Evolutionary conservation across 2,888 invertebrate genomes (phyloP), one percentile per base, ranked within the genome.

Genomic region (Acanthosepion lycidas): DNA sequence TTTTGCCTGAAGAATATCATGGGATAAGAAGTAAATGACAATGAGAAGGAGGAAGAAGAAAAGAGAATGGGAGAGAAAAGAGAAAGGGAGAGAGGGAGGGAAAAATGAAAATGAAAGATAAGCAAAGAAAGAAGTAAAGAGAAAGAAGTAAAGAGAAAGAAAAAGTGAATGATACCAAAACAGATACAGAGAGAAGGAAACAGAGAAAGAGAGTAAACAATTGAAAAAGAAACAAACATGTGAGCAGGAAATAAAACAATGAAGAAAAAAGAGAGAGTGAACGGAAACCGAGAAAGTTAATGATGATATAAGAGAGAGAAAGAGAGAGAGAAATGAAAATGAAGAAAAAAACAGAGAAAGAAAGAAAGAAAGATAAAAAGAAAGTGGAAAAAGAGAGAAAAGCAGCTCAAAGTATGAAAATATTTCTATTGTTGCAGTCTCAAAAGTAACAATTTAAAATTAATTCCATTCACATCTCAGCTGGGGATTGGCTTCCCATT

Each of bases 11-110:
- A 42, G 42, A 42, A 42, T 42, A 3, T 42, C 42, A 42, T 18
- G 94, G 53, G 55, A 42, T 53, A 26, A 92, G 42, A 59, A 55
- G 92, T 48, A 92, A 91, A 64, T 48, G 64, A 92, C 42, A 94
- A 64, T 92, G 94, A 94, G 92, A 95, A 91, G 78, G 94, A 95
- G 91, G 94, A 94, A 94, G 94, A 91, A 91, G 53, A 94, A 94
- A 53, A 95, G 95, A 94, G 92, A 95, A 92, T 94, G 94, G 92
- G 49, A 94, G 94, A 94, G 59, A 94, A 42, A 78, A 18, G 18
- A 12, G 8, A 53, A 92, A 78, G 55, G 91, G 33, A 59, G 42
- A 49, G 59, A 49, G 42, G 64, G 91, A 64, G 55, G 64, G 94
- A 53, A 94, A 42, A 95, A 59, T 53, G 92, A 92, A 92, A 94